Evolutionary conservation across 2,113 vertebrate species (phyloP).

Genomic region (Zosterops hypoxanthus): DNA sequence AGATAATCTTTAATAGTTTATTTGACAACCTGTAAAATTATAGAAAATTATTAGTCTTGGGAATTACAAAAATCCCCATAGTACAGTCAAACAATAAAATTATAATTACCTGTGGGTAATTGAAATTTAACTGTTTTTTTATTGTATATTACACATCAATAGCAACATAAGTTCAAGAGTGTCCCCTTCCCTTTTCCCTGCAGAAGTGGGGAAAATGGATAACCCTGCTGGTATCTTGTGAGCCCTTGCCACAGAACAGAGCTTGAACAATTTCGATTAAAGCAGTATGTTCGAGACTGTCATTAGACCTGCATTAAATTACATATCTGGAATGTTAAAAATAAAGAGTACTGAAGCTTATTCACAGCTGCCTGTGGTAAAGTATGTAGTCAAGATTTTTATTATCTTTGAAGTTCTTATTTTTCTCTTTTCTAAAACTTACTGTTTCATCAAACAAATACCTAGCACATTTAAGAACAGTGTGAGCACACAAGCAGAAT

Average conservation of each 20-base stretch:
- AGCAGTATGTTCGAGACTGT: slow-evolving; percentile 79
- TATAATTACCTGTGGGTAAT: slow-evolving; percentile 86
- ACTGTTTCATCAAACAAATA: slow-evolving; percentile 78
- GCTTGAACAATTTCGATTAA: slow-evolving; percentile 81
- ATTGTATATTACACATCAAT: slow-evolving; percentile 85
- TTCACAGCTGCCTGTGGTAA: slow-evolving; percentile 70
- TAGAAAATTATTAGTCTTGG: slow-evolving; percentile 85
- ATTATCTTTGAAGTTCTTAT: slow-evolving; percentile 80
- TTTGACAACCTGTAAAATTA: slow-evolving; percentile 88
- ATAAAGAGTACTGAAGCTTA: slow-evolving; percentile 77
- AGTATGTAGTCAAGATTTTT: slow-evolving; percentile 74
- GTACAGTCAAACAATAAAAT: slow-evolving; percentile 85
- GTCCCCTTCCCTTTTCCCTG: slow-evolving; percentile 58
- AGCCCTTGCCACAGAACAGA: slow-evolving; percentile 77
- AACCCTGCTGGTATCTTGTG: slow-evolving; percentile 73
- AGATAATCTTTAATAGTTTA: slow-evolving; percentile 88
- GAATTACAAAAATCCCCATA: slow-evolving; percentile 84
- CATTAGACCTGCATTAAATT: slow-evolving; percentile 83
- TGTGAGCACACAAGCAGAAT: slow-evolving; percentile 48
- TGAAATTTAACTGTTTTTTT: slow-evolving; percentile 87
- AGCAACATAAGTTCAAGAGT: slow-evolving; percentile 82
- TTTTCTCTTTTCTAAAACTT: slow-evolving; percentile 73
- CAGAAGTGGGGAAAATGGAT: slow-evolving; percentile 77
- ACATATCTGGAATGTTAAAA: slow-evolving; percentile 81
- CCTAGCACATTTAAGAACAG: slow-evolving; percentile 69